phyloP scores from a whole-genome alignment of 92 coral and sea anemone species.

The Parazoanthus swiftii region DNA sequence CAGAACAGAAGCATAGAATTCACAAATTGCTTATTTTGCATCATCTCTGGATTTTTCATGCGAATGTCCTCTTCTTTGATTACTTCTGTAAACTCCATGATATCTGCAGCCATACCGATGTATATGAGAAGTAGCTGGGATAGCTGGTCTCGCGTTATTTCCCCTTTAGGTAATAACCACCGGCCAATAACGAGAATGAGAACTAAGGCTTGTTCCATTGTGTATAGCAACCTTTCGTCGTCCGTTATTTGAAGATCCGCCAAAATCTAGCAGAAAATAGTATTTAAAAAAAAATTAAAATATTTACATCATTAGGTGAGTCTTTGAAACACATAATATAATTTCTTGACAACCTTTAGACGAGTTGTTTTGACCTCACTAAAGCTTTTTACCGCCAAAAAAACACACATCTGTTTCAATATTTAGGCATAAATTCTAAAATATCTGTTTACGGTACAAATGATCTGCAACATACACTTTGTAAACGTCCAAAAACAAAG shows the following conservation, averaged over 20 bases:
- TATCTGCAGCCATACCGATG: slow-evolving; percentile 94
- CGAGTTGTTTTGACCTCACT: too few species aligned
- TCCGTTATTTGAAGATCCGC: slow-evolving; percentile 42
- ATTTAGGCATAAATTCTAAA: too few species aligned
- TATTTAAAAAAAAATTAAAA: background rate
- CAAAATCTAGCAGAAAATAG: slow-evolving; percentile 16
- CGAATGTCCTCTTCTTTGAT: slow-evolving; percentile 88
- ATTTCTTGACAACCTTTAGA: too few species aligned
- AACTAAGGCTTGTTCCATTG: slow-evolving; percentile 92
- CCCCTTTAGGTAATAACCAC: slow-evolving; percentile 94
- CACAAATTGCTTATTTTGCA: slow-evolving; percentile 68
- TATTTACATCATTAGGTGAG: too few species aligned
- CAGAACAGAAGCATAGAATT: slow-evolving; percentile 84
- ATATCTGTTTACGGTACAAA: too few species aligned
- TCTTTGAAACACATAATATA: too few species aligned
- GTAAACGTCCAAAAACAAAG: too few species aligned
- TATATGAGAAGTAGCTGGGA: slow-evolving; percentile 89
- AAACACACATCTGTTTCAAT: too few species aligned
- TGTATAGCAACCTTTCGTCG: slow-evolving; percentile 85
- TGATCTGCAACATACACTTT: too few species aligned
- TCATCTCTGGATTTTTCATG: slow-evolving; percentile 66
- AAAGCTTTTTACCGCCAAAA: too few species aligned
- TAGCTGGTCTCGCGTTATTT: slow-evolving; percentile 88
- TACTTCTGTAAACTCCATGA: slow-evolving; percentile 91
- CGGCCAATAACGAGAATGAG: slow-evolving; percentile 94